Base-by-base conservation (phyloP, 2,888 invertebrate species). In the Teinopalpus imperialis region DNA sequence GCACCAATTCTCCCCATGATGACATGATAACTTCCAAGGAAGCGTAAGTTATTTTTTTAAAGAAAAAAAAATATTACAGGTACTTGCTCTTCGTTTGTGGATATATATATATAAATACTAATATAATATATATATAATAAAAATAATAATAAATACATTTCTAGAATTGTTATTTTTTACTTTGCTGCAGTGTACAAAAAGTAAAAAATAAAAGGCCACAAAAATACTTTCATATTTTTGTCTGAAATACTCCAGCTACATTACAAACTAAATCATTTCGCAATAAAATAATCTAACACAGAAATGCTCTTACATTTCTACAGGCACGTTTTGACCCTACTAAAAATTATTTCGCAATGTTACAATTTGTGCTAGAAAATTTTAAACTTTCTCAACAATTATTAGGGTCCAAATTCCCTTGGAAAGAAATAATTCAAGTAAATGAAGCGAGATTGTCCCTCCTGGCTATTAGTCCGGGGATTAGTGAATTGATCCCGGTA, bases 221-320 rank as follows among this genome's bases (percentile, higher is more conserved):
- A 48, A 48, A 26, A 23, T 2, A 41, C 23, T 18, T 24, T 24
- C 24, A 30, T 24, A 30, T 24, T 31, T 20, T 13, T 34, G 20
- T 20, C 10, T 16, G 8, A 16, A 39, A 39, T 32, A 27, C 6
- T 14, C 9, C 1, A 14, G 10, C 7, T 31, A 27, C 16, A 26
- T 24, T 21, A 31, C 24, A 45, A 45, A 49, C 26, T 23, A 49
- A 50, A 47, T 43, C 66, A 66, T 68, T 72, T 69, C 66, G 59
- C 81, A 81, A 83, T 81, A 85, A 79, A 75, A 85, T 87, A 85
- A 86, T 85, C 85, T 83, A 79, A 88, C 87, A 88, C 59, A 67
- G 81, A 83, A 88, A 88, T 86, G 87, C 87, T 88, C 81, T 88
- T 71, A 87, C 80, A 78, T 81, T 76, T 69, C 70, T 61, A 67